phyloP scores from a whole-genome alignment of 2,888 invertebrate species.

The Dynastes hyllus region DNA sequence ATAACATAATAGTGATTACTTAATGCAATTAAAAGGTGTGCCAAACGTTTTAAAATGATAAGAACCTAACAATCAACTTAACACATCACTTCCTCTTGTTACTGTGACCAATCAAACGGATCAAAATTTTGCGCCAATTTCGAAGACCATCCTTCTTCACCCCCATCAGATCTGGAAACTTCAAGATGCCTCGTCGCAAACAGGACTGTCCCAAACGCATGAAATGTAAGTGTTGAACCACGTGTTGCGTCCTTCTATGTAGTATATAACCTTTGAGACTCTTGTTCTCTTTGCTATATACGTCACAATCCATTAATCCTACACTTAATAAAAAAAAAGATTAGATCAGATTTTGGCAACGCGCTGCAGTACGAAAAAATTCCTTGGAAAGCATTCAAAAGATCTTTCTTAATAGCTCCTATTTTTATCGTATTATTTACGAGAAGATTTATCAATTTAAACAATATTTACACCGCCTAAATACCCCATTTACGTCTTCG shows the following conservation, averaged over 20 bases:
- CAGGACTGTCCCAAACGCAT: constrained; percentile 74
- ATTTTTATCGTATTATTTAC: constrained; percentile 30
- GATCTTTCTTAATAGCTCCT: constrained; percentile 15
- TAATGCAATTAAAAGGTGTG: constrained; percentile 31
- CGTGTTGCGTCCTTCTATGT: constrained; percentile 31
- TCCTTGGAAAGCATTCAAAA: constrained; percentile 42
- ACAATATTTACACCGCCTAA: background rate
- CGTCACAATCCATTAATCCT: background rate
- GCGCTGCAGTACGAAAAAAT: background rate
- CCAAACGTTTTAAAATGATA: constrained; percentile 42
- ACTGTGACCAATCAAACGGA: constrained; percentile 50
- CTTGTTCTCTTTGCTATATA: background rate
- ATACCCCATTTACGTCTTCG: background rate
- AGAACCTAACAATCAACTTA: constrained; percentile 5
- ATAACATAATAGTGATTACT: constrained; percentile 29
- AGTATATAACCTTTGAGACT: too few relatives aligned
- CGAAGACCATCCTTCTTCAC: constrained; percentile 53
- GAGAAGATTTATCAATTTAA: constrained; percentile 1
- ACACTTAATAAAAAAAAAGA: constrained; percentile 8
- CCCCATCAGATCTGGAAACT: constrained; percentile 55
- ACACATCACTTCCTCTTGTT: constrained; percentile 20
- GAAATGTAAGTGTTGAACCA: constrained; percentile 71
- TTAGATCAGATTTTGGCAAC: constrained; percentile 28
- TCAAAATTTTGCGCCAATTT: constrained; percentile 66
- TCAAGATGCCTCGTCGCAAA: constrained; percentile 72